Base-by-base conservation (phyloP, 1,140 invertebrate genomes). In the Araneus ventricosus region DNA sequence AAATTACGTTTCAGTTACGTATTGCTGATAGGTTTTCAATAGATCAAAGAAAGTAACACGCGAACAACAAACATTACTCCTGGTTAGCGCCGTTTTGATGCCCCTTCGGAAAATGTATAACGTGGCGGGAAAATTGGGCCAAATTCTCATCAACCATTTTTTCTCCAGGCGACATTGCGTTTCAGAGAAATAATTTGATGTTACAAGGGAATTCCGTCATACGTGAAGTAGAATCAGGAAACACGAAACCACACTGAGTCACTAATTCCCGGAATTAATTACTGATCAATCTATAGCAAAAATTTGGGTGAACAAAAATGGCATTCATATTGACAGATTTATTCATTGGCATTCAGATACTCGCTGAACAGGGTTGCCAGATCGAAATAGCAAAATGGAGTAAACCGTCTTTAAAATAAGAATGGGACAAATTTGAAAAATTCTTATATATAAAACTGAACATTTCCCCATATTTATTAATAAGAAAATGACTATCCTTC, bases 41-140 rank as follows among this genome's bases (percentile, higher is more conserved):
- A 6, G 22, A 45, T 20, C 39, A 84, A 27, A 30, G 52, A 84
- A 24, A 45, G 39, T 52, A 45, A 10, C 24, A 39, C 4, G n/a
- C n/a, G n/a, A n/a, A n/a, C n/a, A n/a, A n/a, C n/a, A n/a, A n/a
- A n/a, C n/a, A n/a, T n/a, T n/a, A n/a, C n/a, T n/a, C n/a, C n/a
- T n/a, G 27, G 8, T 52, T 52, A 39, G 80, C 80, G 80, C 80
- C 80, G 10, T 84, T 84, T 52, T 52, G 10, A 14, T 52, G 45
- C 45, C 45, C 45, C 45, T 52, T 52, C 45, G 45, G 17, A 52
- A 52, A 52, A 52, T 52, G 45, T 79, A 6, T 39, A n/a, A 24
- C 41, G 39, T 84, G 80, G 39, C 80, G 80, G 39, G 80, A 84
- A 84, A 84, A 45, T 10, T 27, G 80, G n/a, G 39, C 27, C 30